Conservation (phyloP, 1,140 invertebrate genomes). For the Penaeus vannamei region DNA sequence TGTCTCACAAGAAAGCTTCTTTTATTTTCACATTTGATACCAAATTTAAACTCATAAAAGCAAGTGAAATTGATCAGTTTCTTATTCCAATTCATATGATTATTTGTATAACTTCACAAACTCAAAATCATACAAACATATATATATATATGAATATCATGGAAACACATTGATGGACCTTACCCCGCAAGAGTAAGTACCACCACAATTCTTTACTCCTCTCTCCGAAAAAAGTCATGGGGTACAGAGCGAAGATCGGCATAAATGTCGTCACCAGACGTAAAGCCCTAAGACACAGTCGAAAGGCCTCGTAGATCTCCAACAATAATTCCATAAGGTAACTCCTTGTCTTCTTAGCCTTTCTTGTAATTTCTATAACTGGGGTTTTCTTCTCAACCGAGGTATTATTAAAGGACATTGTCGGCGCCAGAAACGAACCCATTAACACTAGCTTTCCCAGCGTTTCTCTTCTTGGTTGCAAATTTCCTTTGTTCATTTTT, state of each 20-base stretch:
- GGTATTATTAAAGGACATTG: background rate
- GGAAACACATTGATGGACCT: background rate
- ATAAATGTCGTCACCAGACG: slow-evolving; percentile 29
- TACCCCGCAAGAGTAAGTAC: slow-evolving; percentile 41
- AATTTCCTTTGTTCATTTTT: too few species aligned
- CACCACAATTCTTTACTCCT: slow-evolving; percentile 45
- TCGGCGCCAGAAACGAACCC: too few species aligned
- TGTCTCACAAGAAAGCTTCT: too few species aligned
- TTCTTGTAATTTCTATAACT: background rate
- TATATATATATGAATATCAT: background rate
- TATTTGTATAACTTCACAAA: background rate
- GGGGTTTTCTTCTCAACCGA: background rate
- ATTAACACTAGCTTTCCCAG: too few species aligned
- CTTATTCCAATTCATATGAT: too few species aligned
- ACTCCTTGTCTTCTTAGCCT: slow-evolving; percentile 30
- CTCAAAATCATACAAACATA: background rate
- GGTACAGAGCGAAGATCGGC: slow-evolving; percentile 43
- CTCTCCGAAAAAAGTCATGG: slow-evolving; percentile 44
- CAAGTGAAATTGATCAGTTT: too few species aligned
- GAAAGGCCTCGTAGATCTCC: slow-evolving; percentile 30
- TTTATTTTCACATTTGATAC: too few species aligned
- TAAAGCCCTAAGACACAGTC: slow-evolving; percentile 34
- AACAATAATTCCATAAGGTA: background rate
- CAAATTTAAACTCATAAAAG: too few species aligned
- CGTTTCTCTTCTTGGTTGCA: too few species aligned